Base-by-base conservation (phyloP, 2,888 invertebrate species). In the Zhuqinia jingwanae region DNA sequence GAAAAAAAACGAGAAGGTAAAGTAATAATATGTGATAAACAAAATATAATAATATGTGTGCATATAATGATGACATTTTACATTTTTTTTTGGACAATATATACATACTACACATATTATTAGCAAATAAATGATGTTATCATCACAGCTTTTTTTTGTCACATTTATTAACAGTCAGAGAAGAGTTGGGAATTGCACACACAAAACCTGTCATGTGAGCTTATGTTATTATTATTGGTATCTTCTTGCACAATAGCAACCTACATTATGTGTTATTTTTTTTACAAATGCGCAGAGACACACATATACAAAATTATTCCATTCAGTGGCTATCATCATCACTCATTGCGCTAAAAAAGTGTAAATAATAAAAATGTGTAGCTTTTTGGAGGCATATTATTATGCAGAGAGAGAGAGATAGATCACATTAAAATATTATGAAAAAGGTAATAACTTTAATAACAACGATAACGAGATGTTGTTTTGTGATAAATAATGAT, bases 401-500 rank as follows among this genome's bases (percentile, higher is more conserved):
- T 68, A 68, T n/a, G n/a, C 45, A 15, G 2, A 6, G 20, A 45
- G n/a, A 17, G 8, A 63, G 27, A 47, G 1, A 79, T 53, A 50
- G 45, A 45, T 25, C 27, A 22, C n/a, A 68, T 79, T 65, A 79
- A 47, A 78, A 63, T 30, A 79, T 79, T 79, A 68, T 68, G 50
- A 79, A 68, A 68, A 79, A 53, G 25, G 30, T 36, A 79, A 68
- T 63, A 65, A 50, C 50, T 78, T 58, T 25, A 78, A 63, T 76
- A 56, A 36, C 20, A 65, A 65, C 22, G 36, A 47, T n/a, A 79
- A 53, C 68, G 68, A 79, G 79, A 79, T 79, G 79, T 53, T 79
- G 53, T 68, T 36, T 22, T 50, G 15, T 22, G 63, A 79, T 53
- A 53, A 36, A 50, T 42, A 36, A 58, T 58, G 58, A 77, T 77